phyloP scores from a whole-genome alignment of 1,140 invertebrate species.

The Zaprionus lachaisei region DNA sequence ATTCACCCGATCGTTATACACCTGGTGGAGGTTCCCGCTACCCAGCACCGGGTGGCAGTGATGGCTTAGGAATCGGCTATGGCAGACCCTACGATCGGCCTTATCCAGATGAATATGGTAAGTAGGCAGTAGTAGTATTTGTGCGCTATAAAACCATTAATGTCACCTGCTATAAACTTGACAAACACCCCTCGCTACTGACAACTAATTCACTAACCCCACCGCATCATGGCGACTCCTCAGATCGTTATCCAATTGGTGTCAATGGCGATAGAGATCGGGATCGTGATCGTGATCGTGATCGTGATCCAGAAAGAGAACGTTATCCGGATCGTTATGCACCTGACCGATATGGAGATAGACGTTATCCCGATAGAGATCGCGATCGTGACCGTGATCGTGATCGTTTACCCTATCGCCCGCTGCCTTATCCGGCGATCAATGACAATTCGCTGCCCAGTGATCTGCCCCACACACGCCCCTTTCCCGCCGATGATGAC shows the following conservation, averaged over 20 bases:
- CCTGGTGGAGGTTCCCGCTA: slow-evolving; percentile 49
- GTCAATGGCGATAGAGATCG: slow-evolving; percentile 83
- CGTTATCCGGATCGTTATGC: slow-evolving; percentile 76
- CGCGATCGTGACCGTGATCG: slow-evolving; percentile 84
- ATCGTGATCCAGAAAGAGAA: slow-evolving; percentile 68
- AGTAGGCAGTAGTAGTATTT: background rate
- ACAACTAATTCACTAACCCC: slow-evolving; percentile 75
- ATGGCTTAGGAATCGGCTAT: slow-evolving; percentile 59
- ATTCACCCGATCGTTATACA: slow-evolving; percentile 54
- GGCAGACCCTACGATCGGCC: slow-evolving; percentile 69
- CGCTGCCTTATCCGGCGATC: slow-evolving; percentile 81
- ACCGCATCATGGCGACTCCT: slow-evolving; percentile 17
- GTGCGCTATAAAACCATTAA: slow-evolving; percentile 33
- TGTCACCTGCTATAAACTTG: slow-evolving; percentile 25
- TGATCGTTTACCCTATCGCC: slow-evolving; percentile 72
- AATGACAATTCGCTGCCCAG: slow-evolving; percentile 72
- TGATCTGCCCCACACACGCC: slow-evolving; percentile 74
- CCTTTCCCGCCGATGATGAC: slow-evolving; percentile 76
- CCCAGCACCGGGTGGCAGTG: slow-evolving; percentile 53
- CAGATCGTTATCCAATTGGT: slow-evolving; percentile 81
- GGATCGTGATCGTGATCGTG: slow-evolving; percentile 65
- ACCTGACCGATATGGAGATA: slow-evolving; percentile 81
- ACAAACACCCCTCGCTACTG: slow-evolving; percentile 50
- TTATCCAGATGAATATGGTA: slow-evolving; percentile 74
- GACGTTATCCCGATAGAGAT: slow-evolving; percentile 74